phyloP scores from a whole-genome alignment of 2,113 vertebrate species.

The Coptodon rendalli region DNA sequence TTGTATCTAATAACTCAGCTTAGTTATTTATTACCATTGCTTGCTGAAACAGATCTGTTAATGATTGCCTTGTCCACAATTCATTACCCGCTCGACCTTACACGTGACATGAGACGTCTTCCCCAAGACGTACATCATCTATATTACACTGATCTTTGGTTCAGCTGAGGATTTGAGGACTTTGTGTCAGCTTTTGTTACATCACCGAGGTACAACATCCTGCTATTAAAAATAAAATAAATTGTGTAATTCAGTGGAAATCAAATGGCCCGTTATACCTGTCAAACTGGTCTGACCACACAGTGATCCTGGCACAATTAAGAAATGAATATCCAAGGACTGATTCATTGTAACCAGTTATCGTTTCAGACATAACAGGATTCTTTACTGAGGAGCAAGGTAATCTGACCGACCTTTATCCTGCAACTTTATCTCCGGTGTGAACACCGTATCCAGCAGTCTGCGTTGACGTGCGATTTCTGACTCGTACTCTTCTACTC shows the following conservation, averaged over 20 bases:
- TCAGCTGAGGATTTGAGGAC: neutral
- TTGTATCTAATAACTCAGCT: neutral
- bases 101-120: neutral
- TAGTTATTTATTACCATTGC: neutral
- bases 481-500: slow-evolving; percentile 1
- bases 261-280: neutral
- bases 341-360: neutral
- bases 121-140: neutral
- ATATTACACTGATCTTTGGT: neutral
- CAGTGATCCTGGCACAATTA: neutral
- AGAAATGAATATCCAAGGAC: neutral
- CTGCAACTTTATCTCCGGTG: neutral
- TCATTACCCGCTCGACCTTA: neutral
- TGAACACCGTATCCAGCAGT: neutral
- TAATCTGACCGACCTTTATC: neutral
- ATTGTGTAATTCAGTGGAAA: neutral
- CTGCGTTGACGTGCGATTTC: slow-evolving; percentile 41
- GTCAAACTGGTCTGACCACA: neutral
- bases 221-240: neutral
- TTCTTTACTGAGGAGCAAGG: neutral
- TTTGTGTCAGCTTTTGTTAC: neutral
- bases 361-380: rapidly evolving
- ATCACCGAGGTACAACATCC: neutral
- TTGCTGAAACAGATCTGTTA: neutral
- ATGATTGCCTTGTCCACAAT: neutral